These are phyloP conservation scores for Syngnathus typhle DNA, from an alignment of 2,113 vertebrate genomes.

Conservation along the genomic window DNA sequence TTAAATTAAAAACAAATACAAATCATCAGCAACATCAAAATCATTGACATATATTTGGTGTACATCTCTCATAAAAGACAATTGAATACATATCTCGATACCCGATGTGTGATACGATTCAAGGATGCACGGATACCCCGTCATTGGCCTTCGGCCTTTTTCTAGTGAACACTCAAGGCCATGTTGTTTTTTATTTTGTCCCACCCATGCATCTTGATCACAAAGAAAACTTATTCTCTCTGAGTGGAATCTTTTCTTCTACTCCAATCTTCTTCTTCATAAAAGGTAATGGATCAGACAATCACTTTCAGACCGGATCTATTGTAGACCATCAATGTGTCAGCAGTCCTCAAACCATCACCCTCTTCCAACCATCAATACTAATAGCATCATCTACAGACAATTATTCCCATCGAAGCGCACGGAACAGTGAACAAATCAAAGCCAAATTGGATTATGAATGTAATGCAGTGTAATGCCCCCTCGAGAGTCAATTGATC, in stretches of 20 bases:
- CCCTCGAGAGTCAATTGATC: conserved; percentile 70
- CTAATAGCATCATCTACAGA: conserved; percentile 74
- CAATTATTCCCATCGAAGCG: conserved; percentile 72
- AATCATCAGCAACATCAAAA: too few species aligned
- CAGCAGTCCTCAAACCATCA: conserved; percentile 70
- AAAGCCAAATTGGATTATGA: conserved; percentile 74
- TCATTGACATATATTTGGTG: too few species aligned
- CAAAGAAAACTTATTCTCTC: conserved; percentile 38
- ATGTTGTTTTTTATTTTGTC: conserved; percentile 13
- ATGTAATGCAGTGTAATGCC: conserved; percentile 70
- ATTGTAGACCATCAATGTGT: conserved; percentile 68
- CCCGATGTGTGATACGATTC: too few species aligned
- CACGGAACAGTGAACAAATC: conserved; percentile 73
- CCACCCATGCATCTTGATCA: conserved; percentile 8
- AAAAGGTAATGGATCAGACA: conserved; percentile 69
- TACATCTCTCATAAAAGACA: too few species aligned
- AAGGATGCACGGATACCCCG: too few species aligned
- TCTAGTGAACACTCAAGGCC: background rate
- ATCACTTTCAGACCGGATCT: conserved; percentile 65
- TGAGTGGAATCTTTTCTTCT: conserved; percentile 30
- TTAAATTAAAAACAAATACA: too few species aligned
- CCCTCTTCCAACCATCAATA: conserved; percentile 71
- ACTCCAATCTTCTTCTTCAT: conserved; percentile 53
- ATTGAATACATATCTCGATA: too few species aligned
- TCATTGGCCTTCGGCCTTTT: background rate